These are phyloP conservation scores for Luidia sarsii DNA, from an alignment of 53 echinoderm and acorn worm species.

Conservation along the genomic window DNA sequence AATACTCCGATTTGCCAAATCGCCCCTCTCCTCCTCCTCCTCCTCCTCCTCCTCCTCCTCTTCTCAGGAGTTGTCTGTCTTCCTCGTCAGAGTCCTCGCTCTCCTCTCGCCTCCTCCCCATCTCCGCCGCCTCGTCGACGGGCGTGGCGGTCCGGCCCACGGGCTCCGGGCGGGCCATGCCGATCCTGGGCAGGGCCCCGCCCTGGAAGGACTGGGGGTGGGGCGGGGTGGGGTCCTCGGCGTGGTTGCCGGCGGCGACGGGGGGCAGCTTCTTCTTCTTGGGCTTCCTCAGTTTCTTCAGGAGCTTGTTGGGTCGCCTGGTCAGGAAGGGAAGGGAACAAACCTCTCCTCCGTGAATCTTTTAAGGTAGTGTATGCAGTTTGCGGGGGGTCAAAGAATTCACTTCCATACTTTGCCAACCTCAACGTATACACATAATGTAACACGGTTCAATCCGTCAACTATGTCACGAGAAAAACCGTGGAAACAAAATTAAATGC, in stretches of 20 bases:
- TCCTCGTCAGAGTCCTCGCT: conserved; percentile 47
- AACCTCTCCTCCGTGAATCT: too few species aligned
- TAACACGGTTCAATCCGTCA: too few species aligned
- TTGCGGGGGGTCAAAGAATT: too few species aligned
- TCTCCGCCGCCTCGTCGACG: conserved; percentile 28
- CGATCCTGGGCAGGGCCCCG: conserved; percentile 56
- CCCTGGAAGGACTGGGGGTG: conserved; percentile 20
- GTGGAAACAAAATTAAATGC: too few species aligned
- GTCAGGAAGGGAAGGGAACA: neutral
- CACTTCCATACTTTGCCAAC: too few species aligned
- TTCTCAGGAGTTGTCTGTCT: conserved; percentile 23
- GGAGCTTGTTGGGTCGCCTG: conserved; percentile 46
- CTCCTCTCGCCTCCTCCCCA: conserved; percentile 14
- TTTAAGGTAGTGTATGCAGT: too few species aligned
- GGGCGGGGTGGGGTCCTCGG: conserved; percentile 31
- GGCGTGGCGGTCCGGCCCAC: conserved; percentile 61
- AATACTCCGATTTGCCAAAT: conserved; percentile 7
- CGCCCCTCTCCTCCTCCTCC: neutral
- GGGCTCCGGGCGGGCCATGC: conserved; percentile 64
- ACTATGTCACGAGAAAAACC: too few species aligned
- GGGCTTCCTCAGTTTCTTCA: conserved; percentile 32
- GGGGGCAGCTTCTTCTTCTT: conserved; percentile 74
- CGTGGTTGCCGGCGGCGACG: conserved; percentile 19
- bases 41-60: neutral
- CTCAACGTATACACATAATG: too few species aligned